Evolutionary conservation across 1,140 invertebrate genomes (phyloP).

Genomic region (Brachionus angularis): DNA sequence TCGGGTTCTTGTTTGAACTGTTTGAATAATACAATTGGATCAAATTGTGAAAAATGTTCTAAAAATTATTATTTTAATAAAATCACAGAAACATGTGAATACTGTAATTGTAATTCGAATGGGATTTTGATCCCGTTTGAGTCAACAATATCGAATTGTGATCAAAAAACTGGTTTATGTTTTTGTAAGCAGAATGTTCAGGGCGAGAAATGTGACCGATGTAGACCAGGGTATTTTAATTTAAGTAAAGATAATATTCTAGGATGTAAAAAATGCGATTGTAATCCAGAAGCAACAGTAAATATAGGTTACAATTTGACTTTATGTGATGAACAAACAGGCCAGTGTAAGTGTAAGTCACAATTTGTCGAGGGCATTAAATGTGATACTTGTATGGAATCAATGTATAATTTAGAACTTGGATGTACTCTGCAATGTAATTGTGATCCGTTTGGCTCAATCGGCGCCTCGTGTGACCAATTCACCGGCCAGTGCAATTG

Average conservation of each 20-base stretch:
- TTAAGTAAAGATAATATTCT: conserved; percentile 64
- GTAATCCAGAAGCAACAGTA: conserved; percentile 47
- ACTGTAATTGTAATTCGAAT: conserved; percentile 85
- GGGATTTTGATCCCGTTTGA: conserved; percentile 77
- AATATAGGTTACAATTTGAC: conserved; percentile 61
- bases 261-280: conserved; percentile 73
- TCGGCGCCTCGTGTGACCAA: conserved; percentile 60
- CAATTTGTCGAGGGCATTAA: conserved; percentile 82
- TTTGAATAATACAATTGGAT: conserved; percentile 81
- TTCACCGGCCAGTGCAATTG: conserved; percentile 77
- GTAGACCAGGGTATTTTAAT: conserved; percentile 86
- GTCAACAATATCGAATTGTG: conserved; percentile 72
- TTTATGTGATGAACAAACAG: conserved; percentile 80
- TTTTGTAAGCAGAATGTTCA: conserved; percentile 63
- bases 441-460: conserved; percentile 62
- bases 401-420: conserved; percentile 74
- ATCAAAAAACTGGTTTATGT: conserved; percentile 80
- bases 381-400: conserved; percentile 78
- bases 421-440: conserved; percentile 69
- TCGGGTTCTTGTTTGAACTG: conserved; percentile 71
- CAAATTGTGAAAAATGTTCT: conserved; percentile 76
- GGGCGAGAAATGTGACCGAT: conserved; percentile 78
- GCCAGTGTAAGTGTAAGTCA: conserved; percentile 77
- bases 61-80: conserved; percentile 59
- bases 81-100: conserved; percentile 67